Evolutionary conservation across 2,113 vertebrate species (phyloP).

Genomic region (Ptilonorhynchus violaceus): DNA sequence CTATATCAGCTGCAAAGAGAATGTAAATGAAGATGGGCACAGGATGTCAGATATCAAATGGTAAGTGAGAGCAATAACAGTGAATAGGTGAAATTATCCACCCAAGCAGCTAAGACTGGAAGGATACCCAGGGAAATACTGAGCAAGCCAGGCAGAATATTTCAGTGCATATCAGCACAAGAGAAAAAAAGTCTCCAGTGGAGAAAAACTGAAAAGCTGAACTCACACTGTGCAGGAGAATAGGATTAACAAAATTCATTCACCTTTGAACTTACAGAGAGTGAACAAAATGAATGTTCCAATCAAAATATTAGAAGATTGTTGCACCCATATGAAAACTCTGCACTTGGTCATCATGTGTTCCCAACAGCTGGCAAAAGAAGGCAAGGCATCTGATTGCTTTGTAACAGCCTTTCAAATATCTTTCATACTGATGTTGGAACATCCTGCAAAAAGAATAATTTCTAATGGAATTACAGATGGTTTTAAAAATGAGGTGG

Average conservation of each 20-base stretch:
- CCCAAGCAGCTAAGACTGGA: not conserved
- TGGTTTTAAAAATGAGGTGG: not conserved
- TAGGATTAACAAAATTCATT: constrained; percentile 27
- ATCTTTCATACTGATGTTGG: not conserved
- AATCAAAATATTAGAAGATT: not conserved
- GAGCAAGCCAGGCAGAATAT: constrained; percentile 10
- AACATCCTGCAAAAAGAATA: not conserved
- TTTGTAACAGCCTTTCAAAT: not conserved
- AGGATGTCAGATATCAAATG: not conserved
- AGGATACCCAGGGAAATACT: not conserved
- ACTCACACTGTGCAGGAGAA: not conserved
- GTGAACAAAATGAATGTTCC: not conserved
- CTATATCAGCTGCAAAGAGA: not conserved
- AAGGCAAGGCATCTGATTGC: not conserved
- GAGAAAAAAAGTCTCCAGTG: not conserved
- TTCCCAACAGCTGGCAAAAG: constrained; percentile 5
- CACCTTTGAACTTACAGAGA: not conserved
- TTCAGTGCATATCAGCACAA: not conserved
- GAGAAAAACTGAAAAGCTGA: constrained; percentile 31
- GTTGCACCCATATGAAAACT: not conserved
- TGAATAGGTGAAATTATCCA: not conserved
- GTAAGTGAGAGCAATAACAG: not conserved
- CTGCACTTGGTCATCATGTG: not conserved
- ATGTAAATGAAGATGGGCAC: not conserved
- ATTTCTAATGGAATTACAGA: not conserved